Conservation (phyloP, 2,113 vertebrate genomes). For the Terrapene triunguis region DNA sequence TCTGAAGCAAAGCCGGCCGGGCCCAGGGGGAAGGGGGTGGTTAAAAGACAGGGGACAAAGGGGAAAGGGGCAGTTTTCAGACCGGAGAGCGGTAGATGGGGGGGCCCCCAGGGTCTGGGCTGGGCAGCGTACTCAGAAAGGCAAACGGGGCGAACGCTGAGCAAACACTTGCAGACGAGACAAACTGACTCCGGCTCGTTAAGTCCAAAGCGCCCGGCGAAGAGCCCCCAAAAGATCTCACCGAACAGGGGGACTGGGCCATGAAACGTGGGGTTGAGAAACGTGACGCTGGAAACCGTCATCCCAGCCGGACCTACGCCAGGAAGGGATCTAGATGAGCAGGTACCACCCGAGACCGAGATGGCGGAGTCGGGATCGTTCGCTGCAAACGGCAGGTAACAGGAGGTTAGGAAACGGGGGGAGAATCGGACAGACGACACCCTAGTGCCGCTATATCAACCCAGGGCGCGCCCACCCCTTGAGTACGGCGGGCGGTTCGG, state of each 20-base stretch:
- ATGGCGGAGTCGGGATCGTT: too few species aligned
- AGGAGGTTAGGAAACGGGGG: too few species aligned
- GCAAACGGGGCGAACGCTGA: too few species aligned
- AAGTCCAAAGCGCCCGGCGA: neutral
- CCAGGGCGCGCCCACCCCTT: neutral
- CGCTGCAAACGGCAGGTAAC: neutral
- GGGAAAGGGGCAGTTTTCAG: neutral
- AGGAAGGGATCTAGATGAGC: too few species aligned
- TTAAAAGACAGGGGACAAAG: neutral
- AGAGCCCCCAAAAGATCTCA: neutral
- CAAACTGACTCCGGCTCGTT: neutral
- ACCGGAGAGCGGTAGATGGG: rapidly evolving
- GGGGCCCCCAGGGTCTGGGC: neutral
- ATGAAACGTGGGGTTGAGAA: too few species aligned
- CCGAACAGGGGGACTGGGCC: neutral
- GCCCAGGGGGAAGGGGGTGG: neutral
- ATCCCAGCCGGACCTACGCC: too few species aligned
- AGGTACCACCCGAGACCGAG: too few species aligned
- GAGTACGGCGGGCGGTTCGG: too few species aligned
- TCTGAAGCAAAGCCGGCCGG: neutral
- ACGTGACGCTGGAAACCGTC: too few species aligned
- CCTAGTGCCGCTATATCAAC: neutral
- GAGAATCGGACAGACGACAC: too few species aligned
- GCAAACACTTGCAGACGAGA: too few species aligned
- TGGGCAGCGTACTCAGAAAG: too few species aligned